Conservation (phyloP, 2,888 invertebrate genomes). For the Allophyes oxyacanthae region DNA sequence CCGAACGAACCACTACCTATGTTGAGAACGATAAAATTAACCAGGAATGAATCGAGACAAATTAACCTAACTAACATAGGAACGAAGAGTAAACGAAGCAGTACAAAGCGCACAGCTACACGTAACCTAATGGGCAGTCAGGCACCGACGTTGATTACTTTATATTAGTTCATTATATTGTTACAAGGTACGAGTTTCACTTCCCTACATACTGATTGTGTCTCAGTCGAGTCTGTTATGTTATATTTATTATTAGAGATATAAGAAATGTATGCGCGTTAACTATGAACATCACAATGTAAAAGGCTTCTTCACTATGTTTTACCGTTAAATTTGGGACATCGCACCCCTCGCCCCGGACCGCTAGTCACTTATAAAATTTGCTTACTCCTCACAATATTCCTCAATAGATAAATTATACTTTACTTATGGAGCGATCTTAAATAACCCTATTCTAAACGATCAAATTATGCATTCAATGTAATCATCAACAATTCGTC, state of each 20-base stretch:
- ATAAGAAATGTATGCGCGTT: constrained; percentile 83
- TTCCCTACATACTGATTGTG: constrained; percentile 78
- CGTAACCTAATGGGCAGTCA: constrained; percentile 83
- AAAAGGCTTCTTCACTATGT: constrained; percentile 80
- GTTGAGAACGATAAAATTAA: constrained; percentile 59
- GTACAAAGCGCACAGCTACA: constrained; percentile 70
- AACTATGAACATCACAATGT: constrained; percentile 87
- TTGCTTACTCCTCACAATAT: constrained; percentile 83
- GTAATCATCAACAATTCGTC: constrained; percentile 84
- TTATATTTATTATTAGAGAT: constrained; percentile 76
- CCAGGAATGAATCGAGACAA: constrained; percentile 84
- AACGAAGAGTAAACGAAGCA: constrained; percentile 76
- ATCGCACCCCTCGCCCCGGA: constrained; percentile 83
- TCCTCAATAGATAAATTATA: constrained; percentile 87
- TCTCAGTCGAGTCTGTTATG: constrained; percentile 80
- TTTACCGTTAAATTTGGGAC: constrained; percentile 81
- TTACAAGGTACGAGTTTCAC: constrained; percentile 78
- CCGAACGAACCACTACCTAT: constrained; percentile 65
- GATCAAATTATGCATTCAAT: constrained; percentile 87
- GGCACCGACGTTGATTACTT: constrained; percentile 78
- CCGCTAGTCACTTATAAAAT: constrained; percentile 81
- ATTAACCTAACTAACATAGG: constrained; percentile 86
- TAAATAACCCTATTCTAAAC: constrained; percentile 89
- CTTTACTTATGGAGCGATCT: constrained; percentile 88
- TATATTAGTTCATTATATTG: constrained; percentile 73